Percentiles rank a stretch among this genome's conserved stretches.
Evolutionary conservation across 1,140 invertebrate genomes (phyloP).

Genomic region (Musca domestica): DNA sequence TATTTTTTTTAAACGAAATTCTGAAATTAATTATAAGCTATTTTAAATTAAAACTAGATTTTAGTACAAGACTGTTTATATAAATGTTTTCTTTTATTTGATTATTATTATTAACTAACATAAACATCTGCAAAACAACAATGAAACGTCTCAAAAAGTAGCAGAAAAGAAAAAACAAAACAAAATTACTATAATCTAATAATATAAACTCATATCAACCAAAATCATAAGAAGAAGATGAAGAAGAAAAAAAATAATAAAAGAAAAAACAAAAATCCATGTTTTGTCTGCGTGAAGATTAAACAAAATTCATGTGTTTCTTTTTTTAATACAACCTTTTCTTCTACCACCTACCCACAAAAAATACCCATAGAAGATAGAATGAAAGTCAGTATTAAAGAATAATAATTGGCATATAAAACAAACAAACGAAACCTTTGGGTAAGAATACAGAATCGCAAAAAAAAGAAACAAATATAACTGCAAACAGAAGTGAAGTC

Average conservation of each 20-base stretch:
- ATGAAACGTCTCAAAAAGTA: neutral
- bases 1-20: neutral
- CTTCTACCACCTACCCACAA: neutral
- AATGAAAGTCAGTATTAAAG: too few species aligned
- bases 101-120: too few species aligned
- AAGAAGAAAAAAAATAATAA: conserved; percentile 24
- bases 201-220: conserved; percentile 13
- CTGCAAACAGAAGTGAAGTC: too few species aligned
- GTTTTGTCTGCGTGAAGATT: conserved; percentile 47
- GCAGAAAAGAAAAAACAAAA: too few species aligned
- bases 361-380: too few species aligned
- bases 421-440: too few species aligned
- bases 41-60: conserved; percentile 15
- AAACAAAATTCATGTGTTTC: conserved; percentile 49
- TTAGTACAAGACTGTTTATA: conserved; percentile 24
- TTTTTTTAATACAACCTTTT: conserved; percentile 32
- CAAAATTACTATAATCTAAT: neutral
- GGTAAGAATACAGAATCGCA: too few species aligned
- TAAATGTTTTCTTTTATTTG: conserved; percentile 10
- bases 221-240: conserved; percentile 14
- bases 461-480: too few species aligned
- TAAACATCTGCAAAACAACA: neutral
- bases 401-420: conserved; percentile 1
- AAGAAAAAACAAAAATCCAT: conserved; percentile 33
- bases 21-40: conserved; percentile 11